Base-by-base conservation (phyloP, 2,888 invertebrate species). In the Galeruca laticollis region DNA sequence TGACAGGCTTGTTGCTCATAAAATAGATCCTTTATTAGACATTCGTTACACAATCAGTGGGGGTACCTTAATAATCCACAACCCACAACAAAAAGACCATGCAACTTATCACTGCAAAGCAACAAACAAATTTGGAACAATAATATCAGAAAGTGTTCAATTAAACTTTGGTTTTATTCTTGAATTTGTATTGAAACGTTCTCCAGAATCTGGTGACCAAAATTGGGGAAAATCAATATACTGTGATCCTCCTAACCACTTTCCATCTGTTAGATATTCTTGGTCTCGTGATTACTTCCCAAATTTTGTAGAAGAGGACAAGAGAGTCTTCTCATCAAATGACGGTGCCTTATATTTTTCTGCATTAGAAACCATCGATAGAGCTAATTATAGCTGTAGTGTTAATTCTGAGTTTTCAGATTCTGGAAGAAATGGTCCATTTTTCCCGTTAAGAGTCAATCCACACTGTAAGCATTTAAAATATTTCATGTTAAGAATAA, bases 281-380 rank as follows among this genome's bases (percentile, higher is more conserved):
- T 98, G 98, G 98, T 93, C 94, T 10, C 90, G 97, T 73, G 93
- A 94, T 80, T 93, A 90, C 80, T 96, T 97, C 78, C 94, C 94
- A 0, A 96, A 96, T 84, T 94, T 97, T 77, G 96, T 98, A 0
- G 95, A 97, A 83, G 96, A 97, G 84, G 96, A 97, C 84, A 91
- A 92, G 80, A 88, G 98, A 75, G 94, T 97, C 0, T 98, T 98
- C 87, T 96, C 97, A 0, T 98, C 98, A 0, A 89, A 92, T 80
- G 97, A 98, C 87, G 98, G 98, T 52, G 94, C 97, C 13, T 88
- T 98, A 15, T 98, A 98, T 82, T 98, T 98, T 83, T 96, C 98
- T 20, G 94, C 96, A 8, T 88, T 98, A 78, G 97, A 98, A 86
- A 91, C 91, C 33, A 95, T 96, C 65, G 97, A 97, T 85, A 88